Evolutionary conservation across 2,797 vertebrate genomes (phyloP), one percentile per base, ranked within the genome.

Genomic region (Sparus aurata): DNA sequence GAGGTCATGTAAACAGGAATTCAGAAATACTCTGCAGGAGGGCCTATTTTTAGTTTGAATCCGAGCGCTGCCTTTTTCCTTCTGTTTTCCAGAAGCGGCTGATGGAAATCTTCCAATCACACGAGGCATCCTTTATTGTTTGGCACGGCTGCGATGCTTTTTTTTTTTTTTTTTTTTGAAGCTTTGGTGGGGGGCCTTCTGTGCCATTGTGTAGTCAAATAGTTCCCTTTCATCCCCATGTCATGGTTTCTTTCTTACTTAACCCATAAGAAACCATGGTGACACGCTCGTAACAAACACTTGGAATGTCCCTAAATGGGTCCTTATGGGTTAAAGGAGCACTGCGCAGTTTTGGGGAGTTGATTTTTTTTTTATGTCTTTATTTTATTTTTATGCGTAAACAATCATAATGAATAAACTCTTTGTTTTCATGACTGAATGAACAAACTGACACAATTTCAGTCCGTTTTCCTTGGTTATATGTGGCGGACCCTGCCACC

Each of bases 1-100:
- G 68, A 85, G 89, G 73, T 82, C 75, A 43, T 67, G 73, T 79
- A 85, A 91, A 90, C 85, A 85, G 79, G 75, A 83, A 75, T 84
- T 75, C 50, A 82, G 62, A 83, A 75, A 67, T 78, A 68, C 65
- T 49, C 73, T 27, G 65, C 80, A 74, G 60, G 55, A 62, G 77
- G 22, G 47, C 43, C 67, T 87, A 82, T 82, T 90, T 90, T 86
- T 90, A 82, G 70, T 73, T 81, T 25, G 41, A 25, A 58, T 71
- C 47, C 61, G 59, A 73, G 17, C 18, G 43, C 59, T 80, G 70
- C 11, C 17, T 65, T 73, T 78, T 75, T 50, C 64, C 54, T 74
- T 71, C 25, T 75, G 23, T 65, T 82, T 50, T 61, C 50, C 52
- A 74, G 38, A 83, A 79, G 69, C n/a, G 23, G 38, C 3, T 34